These are phyloP conservation scores for Tetramorium bicarinatum DNA, from an alignment of 2,888 invertebrate species.

Conservation along the genomic window DNA sequence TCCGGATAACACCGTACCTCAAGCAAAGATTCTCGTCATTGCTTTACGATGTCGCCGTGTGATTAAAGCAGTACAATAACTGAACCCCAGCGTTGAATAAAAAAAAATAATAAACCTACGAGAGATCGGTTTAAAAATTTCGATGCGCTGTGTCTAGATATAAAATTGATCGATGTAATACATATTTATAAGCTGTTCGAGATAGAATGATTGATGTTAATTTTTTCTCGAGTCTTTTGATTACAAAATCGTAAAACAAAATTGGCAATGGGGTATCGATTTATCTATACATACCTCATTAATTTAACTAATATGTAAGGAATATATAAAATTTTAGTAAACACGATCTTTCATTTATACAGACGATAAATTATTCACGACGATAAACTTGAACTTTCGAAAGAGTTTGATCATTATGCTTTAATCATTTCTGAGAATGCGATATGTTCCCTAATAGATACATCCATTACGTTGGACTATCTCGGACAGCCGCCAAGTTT, in stretches of 20 bases:
- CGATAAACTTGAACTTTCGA: constrained; percentile 26
- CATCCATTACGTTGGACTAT: constrained; percentile 54
- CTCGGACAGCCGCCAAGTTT: constrained; percentile 58
- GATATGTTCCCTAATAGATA: constrained; percentile 53
- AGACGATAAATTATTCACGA: constrained; percentile 20
- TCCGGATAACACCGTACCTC: constrained; percentile 65
- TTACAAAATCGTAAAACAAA: neutral
- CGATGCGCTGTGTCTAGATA: neutral
- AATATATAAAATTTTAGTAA: neutral
- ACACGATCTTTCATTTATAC: neutral
- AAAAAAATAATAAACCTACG: constrained; percentile 3
- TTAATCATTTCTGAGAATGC: constrained; percentile 35
- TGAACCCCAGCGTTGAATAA: neutral
- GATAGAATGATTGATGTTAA: neutral
- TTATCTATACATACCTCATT: neutral
- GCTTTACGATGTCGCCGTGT: constrained; percentile 75
- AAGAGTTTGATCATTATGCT: constrained; percentile 14
- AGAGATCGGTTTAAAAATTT: neutral
- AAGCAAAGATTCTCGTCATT: constrained; percentile 43
- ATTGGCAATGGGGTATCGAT: neutral
- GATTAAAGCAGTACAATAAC: constrained; percentile 54
- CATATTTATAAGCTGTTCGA: constrained; percentile 7
- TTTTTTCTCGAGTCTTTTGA: neutral
- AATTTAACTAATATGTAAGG: constrained; percentile 13
- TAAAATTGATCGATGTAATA: neutral